Percentiles rank a stretch among this genome's conserved stretches.
phyloP scores from a whole-genome alignment of 2,113 vertebrate species.

The Corythoichthys haematopterus region DNA sequence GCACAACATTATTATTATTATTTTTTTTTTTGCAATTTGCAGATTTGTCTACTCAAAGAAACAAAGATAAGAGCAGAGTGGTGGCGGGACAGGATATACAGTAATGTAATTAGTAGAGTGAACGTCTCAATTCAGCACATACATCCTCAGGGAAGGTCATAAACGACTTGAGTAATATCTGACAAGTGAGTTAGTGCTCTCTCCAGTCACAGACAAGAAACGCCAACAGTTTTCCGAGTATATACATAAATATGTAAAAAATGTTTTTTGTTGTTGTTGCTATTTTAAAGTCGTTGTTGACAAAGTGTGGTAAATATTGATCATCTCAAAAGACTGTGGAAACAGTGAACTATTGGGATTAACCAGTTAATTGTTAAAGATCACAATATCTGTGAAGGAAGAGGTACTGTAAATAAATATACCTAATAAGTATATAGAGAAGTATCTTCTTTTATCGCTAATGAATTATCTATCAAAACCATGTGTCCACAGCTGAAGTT shows the following conservation, averaged over 20 bases:
- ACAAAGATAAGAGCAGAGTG: neutral
- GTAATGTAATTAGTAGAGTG: slow-evolving; percentile 28
- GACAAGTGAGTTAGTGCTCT: slow-evolving; percentile 25
- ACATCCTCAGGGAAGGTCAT: slow-evolving; percentile 24
- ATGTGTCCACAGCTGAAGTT: no score
- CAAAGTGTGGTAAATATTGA: no score
- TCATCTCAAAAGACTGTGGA: no score
- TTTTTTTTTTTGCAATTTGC: neutral
- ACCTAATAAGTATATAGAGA: no score
- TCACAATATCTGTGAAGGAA: no score
- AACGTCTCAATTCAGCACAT: slow-evolving; percentile 14
- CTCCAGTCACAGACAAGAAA: slow-evolving; percentile 12
- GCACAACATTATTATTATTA: neutral
- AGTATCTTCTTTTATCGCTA: no score
- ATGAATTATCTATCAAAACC: no score
- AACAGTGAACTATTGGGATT: no score
- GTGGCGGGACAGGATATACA: slow-evolving; percentile 9
- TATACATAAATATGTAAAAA: neutral
- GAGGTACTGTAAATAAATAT: no score
- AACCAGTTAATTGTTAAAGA: no score
- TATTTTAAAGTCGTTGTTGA: no score
- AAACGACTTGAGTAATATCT: slow-evolving; percentile 31
- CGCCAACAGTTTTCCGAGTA: slow-evolving; percentile 2
- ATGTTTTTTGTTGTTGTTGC: no score
- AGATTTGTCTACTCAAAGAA: slow-evolving; percentile 19